Conservation (phyloP, 2,888 invertebrate genomes). For the Tortricodes alternella region DNA sequence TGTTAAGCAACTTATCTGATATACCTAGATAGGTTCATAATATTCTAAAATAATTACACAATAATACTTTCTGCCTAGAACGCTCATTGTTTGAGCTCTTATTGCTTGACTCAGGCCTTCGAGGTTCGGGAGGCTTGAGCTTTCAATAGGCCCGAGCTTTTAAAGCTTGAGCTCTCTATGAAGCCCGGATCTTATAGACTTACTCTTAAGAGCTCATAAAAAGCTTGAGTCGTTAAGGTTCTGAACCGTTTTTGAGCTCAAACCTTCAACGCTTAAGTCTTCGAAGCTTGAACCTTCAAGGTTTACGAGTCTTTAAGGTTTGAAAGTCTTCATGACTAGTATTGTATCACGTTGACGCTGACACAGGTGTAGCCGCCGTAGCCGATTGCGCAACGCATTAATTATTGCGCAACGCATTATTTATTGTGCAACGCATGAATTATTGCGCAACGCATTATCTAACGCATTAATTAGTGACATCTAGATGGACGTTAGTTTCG, state of each 20-base stretch:
- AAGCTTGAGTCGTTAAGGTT: neutral
- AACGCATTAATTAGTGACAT: neutral
- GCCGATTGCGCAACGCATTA: too few relatives aligned
- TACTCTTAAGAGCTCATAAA: conserved; percentile 1
- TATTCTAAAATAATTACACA: neutral
- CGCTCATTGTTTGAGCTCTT: neutral
- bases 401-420: too few relatives aligned
- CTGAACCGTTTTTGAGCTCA: neutral
- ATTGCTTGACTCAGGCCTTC: neutral
- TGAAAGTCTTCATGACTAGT: conserved; percentile 1
- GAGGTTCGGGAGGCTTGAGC: neutral
- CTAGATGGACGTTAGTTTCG: too few relatives aligned
- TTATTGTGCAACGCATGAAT: too few relatives aligned
- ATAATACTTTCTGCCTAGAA: neutral
- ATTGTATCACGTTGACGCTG: too few relatives aligned
- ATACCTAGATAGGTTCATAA: neutral
- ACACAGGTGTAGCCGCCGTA: too few relatives aligned
- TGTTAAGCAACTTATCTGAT: neutral
- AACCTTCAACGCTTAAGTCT: conserved; percentile 4
- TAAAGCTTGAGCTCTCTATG: neutral
- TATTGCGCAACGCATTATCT: too few relatives aligned
- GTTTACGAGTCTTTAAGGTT: neutral
- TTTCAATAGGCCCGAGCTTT: neutral
- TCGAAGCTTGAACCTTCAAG: conserved; percentile 2
- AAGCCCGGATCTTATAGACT: neutral